Conservation (phyloP, 1,140 invertebrate genomes). For the Tetraneura akinire region DNA sequence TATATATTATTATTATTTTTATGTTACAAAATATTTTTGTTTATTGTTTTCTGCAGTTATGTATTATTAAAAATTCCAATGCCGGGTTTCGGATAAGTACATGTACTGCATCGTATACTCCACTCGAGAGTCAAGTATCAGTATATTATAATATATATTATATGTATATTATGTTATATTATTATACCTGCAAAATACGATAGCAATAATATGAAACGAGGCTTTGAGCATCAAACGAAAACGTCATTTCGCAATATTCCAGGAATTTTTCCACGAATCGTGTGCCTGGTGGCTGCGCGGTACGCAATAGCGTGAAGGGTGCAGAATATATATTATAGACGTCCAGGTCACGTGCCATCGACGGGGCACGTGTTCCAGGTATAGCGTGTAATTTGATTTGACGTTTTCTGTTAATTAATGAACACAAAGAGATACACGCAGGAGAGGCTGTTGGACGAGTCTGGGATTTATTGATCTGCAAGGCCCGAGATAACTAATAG, state of each 20-base stretch:
- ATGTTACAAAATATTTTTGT: too few relatives aligned
- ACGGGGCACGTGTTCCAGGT: slow-evolving; percentile 42
- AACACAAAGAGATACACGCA: slow-evolving; percentile 22
- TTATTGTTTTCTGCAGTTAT: background rate
- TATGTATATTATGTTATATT: background rate
- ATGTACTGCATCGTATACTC: background rate
- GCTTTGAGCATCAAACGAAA: slow-evolving; percentile 40
- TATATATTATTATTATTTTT: background rate
- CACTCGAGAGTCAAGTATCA: slow-evolving; percentile 41
- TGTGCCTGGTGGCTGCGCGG: background rate
- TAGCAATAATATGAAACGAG: slow-evolving; percentile 40
- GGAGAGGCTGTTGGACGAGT: background rate
- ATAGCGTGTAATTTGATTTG: slow-evolving; percentile 47
- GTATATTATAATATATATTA: background rate
- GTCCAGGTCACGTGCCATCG: slow-evolving; percentile 28
- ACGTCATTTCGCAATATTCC: slow-evolving; percentile 33
- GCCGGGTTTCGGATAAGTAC: background rate
- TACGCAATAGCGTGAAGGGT: background rate
- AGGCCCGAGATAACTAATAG: background rate
- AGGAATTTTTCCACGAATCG: slow-evolving; percentile 34
- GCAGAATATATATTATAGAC: background rate
- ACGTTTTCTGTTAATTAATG: slow-evolving; percentile 46
- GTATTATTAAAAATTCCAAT: slow-evolving; percentile 49
- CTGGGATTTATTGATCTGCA: slow-evolving; percentile 18
- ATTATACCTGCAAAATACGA: background rate